Percentiles rank a stretch among this genome's conserved stretches.
These are phyloP conservation scores for Gallinago media DNA, from an alignment of 2,113 vertebrate species.

Conservation along the genomic window DNA sequence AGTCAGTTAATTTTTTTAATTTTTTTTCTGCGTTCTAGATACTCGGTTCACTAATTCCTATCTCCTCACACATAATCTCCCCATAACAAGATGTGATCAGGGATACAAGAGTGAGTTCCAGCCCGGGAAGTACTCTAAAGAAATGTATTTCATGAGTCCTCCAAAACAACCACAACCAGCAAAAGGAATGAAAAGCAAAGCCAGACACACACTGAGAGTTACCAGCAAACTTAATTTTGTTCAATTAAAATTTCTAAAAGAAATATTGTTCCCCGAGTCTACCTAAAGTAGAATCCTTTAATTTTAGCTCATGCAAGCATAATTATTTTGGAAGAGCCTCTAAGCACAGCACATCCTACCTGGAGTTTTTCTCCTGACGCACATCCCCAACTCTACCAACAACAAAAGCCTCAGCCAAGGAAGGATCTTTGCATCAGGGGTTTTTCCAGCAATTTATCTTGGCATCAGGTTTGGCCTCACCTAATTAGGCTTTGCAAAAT, in stretches of 20 bases:
- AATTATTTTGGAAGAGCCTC: neutral
- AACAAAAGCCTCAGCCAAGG: neutral
- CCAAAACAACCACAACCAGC: neutral
- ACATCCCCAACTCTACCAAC: rapidly evolving
- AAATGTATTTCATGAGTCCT: neutral
- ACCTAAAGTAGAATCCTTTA: neutral
- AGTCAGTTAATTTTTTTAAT: neutral
- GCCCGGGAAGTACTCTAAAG: neutral
- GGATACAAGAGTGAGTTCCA: neutral
- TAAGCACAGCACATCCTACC: neutral
- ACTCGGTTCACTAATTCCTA: neutral
- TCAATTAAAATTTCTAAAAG: neutral
- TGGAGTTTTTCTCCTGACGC: neutral
- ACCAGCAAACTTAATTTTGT: neutral
- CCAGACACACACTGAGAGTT: neutral
- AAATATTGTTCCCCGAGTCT: neutral
- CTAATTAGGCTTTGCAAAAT: neutral
- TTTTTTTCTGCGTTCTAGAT: neutral
- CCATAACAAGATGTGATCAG: neutral
- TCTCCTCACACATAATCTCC: neutral
- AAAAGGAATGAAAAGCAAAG: neutral
- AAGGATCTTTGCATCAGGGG: neutral
- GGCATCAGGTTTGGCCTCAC: neutral
- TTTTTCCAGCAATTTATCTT: neutral
- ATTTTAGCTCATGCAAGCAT: neutral